Base-by-base conservation (phyloP, 2,113 vertebrate genomes). In the Phoenicopterus ruber region DNA sequence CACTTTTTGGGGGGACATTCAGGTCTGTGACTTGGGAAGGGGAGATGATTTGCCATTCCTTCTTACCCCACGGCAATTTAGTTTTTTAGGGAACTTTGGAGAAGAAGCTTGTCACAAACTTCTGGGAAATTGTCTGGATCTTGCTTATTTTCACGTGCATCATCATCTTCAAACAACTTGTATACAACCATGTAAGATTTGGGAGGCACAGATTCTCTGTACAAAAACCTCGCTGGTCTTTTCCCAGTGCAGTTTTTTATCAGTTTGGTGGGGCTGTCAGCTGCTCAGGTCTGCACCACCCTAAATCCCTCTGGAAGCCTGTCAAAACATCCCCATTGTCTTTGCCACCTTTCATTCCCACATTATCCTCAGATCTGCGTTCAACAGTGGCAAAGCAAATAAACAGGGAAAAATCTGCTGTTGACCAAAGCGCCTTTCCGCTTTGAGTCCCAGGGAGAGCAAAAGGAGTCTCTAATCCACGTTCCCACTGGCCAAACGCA, bases 291-390 rank as follows among this genome's bases (percentile, higher is more conserved):
- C 91, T 87, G 93, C 62, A 79, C 96, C 87, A 76, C 91, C 84
- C 96, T 72, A 34, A 82, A 40, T 82, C 86, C 93, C 80, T 74
- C 59, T 83, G 95, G 94, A 50, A 84, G 83, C 69, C 84, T 96
- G 83, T 95, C 73, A 91, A 85, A 97, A 94, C 78, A 76, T 85
- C 67, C 93, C 95, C 84, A 91, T 96, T 97, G 95, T 96, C 93
- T 91, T 49, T 88, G 31, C 84, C 95, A 94, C 93, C 78, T 89
- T 93, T 88, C 91, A 72, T 96, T 95, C 94, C 89, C 65, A 7
- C 61, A 0, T 69, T 25, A 20, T 6, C 78, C 84, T 95, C 94
- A 96, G 96, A 95, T 95, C 96, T 69, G 61, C 1, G 71, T 90
- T 96, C 74, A 89, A 2, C 94, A 94, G 94, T 76, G 93, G 92